Evolutionary conservation across 92 coral and sea anemone genomes (phyloP), one percentile per base, ranked within the genome.

Genomic region (Zoanthus sociatus): DNA sequence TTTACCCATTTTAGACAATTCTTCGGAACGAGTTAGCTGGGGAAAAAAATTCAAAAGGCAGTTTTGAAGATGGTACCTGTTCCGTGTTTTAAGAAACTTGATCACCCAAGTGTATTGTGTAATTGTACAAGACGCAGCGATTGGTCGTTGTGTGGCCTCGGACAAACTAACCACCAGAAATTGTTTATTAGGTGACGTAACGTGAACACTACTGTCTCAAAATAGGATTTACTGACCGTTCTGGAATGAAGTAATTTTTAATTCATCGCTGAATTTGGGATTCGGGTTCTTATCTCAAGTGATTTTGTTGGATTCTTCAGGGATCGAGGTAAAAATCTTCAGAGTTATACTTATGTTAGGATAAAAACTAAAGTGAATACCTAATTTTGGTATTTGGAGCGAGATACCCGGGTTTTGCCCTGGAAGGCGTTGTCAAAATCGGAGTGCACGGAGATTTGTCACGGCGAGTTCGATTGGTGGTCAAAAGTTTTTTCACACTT

Each of bases 281-380:
- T 73, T 66, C 15, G 61, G 55, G 85, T 66, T 81, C 66, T 81
- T 81, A 51, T 64, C 85, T 66, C 60, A 81, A 81, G 75, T 46
- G 85, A 81, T 64, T 81, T 81, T 81, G 85, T 81, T 74, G 85
- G 85, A 71, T 64, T 81, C 85, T 66, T 81, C 85, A 81, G 85
- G 85, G 60, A 81, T 81, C 85, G 85, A 81, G 85, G 85, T 81
- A 81, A 81, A 81, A 9, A 81, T 21, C 74, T 47, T 81, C 75
- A 51, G 46, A 21, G 20, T 64, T 18, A 18, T 66, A 11, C 14
- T 1, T 69, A 30, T 14, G 11, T 69, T 69, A 10, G 17, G 45
- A 18, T 46, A 67, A 47, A 31, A 30, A 18, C 20, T 46, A 47
- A 81, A 6, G 8, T 16, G 15, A 9, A 2, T 2, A 21, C 55